Evolutionary conservation across 2,888 invertebrate species (phyloP).

Genomic region (Nymphalis c-album): DNA sequence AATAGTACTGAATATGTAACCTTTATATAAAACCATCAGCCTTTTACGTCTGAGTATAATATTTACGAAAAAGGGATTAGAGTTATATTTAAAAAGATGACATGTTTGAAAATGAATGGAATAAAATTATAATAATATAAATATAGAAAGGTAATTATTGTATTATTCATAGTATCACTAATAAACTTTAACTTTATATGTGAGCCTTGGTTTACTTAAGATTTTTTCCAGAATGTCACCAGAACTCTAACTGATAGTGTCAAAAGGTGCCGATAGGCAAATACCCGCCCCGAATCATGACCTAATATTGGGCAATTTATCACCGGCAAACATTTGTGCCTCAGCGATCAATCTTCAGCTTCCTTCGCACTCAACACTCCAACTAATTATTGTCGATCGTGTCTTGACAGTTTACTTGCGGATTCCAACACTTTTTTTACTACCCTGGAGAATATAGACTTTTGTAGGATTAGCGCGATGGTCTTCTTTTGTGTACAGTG

Average conservation of each 20-base stretch:
- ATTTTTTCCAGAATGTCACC: conserved; percentile 38
- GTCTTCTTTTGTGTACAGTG: neutral
- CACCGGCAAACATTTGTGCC: conserved; percentile 77
- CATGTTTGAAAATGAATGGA: no score
- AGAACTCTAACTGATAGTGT: conserved; percentile 50
- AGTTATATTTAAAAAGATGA: no score
- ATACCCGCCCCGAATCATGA: conserved; percentile 76
- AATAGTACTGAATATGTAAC: no score
- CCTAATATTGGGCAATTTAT: conserved; percentile 79
- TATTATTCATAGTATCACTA: neutral
- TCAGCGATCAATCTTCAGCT: conserved; percentile 75
- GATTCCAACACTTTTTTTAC: conserved; percentile 58
- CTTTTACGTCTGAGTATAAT: no score
- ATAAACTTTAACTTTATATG: neutral
- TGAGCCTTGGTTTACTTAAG: neutral
- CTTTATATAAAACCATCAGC: no score
- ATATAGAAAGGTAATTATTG: neutral
- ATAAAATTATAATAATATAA: no score
- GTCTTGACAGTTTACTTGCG: conserved; percentile 69
- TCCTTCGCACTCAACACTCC: conserved; percentile 73
- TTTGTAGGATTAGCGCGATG: neutral
- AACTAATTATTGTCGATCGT: conserved; percentile 77
- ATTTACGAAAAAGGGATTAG: no score
- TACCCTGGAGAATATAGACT: conserved; percentile 39
- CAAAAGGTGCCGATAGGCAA: conserved; percentile 66